These are phyloP conservation scores for Perizoma affinitatum DNA, from an alignment of 2,888 invertebrate species.

Conservation along the genomic window DNA sequence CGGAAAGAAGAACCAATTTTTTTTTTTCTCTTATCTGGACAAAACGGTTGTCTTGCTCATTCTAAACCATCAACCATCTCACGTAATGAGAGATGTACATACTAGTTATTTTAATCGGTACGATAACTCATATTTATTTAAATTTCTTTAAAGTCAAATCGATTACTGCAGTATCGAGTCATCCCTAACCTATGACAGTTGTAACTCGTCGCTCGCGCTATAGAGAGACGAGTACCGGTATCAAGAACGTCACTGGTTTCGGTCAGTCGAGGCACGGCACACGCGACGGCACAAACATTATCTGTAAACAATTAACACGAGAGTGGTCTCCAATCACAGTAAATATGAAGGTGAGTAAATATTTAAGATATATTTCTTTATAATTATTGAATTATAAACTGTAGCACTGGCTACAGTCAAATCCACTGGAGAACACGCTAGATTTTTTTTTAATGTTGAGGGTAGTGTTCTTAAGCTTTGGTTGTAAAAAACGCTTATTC, in stretches of 20 bases:
- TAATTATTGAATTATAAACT: too few relatives aligned
- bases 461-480: constrained; percentile 9
- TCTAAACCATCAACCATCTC: too few relatives aligned
- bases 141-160: background rate
- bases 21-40: too few relatives aligned
- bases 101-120: too few relatives aligned
- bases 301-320: constrained; percentile 15
- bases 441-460: constrained; percentile 5
- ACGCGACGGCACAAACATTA: constrained; percentile 6
- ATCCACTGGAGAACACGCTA: background rate
- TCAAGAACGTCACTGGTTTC: constrained; percentile 21
- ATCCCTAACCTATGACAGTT: background rate
- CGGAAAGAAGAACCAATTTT: too few relatives aligned
- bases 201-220: background rate
- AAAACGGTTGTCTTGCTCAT: too few relatives aligned
- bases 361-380: constrained; percentile 1
- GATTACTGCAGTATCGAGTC: constrained; percentile 14
- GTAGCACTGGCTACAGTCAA: too few relatives aligned
- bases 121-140: too few relatives aligned
- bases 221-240: background rate
- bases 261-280: constrained; percentile 20
- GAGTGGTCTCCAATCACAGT: constrained; percentile 17
- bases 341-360: constrained; percentile 37
- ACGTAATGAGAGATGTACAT: too few relatives aligned
- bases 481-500: background rate